Evolutionary conservation across 1,140 invertebrate species (phyloP).

Genomic region (Yoshiicerus persimilis): DNA sequence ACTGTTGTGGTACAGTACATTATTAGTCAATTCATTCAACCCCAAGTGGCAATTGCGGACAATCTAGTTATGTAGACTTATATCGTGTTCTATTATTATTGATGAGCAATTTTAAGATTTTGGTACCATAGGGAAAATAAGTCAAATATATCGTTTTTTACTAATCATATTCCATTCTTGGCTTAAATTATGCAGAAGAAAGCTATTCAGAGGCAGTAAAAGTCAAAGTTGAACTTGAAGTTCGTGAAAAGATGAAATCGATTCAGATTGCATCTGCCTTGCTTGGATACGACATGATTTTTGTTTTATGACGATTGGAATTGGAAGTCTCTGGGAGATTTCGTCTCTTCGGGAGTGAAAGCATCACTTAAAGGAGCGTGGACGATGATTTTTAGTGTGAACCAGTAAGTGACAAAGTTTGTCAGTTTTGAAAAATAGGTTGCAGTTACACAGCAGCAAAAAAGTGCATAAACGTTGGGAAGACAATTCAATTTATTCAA

Average conservation of each 20-base stretch:
- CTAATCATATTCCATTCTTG: too few relatives aligned
- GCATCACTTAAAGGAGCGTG: background rate
- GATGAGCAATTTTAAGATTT: too few relatives aligned
- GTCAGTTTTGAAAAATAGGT: background rate
- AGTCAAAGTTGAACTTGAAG: too few relatives aligned
- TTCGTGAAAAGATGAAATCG: background rate
- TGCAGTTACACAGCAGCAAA: background rate
- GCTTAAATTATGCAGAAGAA: background rate
- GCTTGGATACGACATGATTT: background rate
- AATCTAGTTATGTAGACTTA: too few relatives aligned
- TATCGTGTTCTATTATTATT: too few relatives aligned
- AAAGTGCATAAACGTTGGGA: background rate
- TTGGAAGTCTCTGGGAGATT: background rate
- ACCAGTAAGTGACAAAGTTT: background rate
- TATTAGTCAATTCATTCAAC: too few relatives aligned
- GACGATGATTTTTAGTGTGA: background rate
- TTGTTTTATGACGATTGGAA: background rate
- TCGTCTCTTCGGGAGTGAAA: background rate
- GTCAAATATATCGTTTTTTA: too few relatives aligned
- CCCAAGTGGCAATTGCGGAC: too few relatives aligned
- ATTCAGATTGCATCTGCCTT: background rate
- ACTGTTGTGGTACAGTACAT: too few relatives aligned
- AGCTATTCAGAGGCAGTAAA: background rate
- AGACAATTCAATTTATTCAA: background rate
- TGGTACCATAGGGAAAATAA: too few relatives aligned